Evolutionary conservation across 2,113 vertebrate genomes (phyloP), one percentile per base, ranked within the genome.

Genomic region (Ramphastos sulfuratus): DNA sequence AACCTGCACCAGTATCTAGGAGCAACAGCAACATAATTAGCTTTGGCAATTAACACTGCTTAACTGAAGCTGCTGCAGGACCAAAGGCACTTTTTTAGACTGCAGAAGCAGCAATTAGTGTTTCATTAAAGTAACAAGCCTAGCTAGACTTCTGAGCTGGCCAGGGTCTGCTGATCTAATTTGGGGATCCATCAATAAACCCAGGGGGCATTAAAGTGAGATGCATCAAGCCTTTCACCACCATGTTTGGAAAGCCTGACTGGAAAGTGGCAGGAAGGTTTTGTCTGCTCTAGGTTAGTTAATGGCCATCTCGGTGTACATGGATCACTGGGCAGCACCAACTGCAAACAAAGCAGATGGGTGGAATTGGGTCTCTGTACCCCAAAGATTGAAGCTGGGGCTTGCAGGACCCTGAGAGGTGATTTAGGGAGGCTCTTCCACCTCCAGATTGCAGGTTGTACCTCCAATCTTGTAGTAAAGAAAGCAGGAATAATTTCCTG

Each of bases 1-100:
- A 75, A 91, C 78, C 74, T 50, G 81, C 92, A 82, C 87, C 46
- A 18, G 93, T 93, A 92, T 95, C 95, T 73, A 89, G 52, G 72
- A 92, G 91, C 63, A 96, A 95, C 90, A 91, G 85, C 89, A 87
- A 92, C 74, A 72, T 91, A 91, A 95, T 94, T 94, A 94, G 87
- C 87, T 87, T 59, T 85, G 56, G 89, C 92, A 87, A 95, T 95
- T 96, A 95, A 82, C 85, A 54, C 48, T 88, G 80, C 89, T 91
- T 92, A 95, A 70, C 85, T 79, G 82, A 74, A 77, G 91, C 90
- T 95, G 89, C 72, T 74, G 76, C 66, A 89, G 75, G 89, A 96
- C 93, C 87, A 89, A 93, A 91, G 82, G 75, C 84, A 25, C 86
- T 82, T 89, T 92, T 94, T 84, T 11, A 77, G 92, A 42, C 82